Evolutionary conservation across 2,113 vertebrate species (phyloP).

Genomic region (Cinclus cinclus): DNA sequence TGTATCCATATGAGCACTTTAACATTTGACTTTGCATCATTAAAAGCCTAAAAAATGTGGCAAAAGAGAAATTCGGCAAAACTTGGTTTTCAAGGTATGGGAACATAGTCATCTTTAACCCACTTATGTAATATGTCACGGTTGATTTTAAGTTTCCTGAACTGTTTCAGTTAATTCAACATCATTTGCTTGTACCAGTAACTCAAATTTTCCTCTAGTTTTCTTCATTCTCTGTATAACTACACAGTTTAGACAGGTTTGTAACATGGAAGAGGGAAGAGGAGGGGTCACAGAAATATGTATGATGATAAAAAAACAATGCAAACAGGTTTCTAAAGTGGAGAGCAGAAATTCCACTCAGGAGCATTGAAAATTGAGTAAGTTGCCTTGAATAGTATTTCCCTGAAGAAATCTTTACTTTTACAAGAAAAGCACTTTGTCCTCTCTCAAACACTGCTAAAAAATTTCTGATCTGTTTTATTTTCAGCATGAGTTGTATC

Average conservation of each 20-base stretch:
- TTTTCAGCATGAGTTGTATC: not conserved
- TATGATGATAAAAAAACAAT: not conserved
- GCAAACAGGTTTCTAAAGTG: not conserved
- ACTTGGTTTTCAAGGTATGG: not conserved
- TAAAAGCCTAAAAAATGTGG: accelerated
- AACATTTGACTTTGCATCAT: not conserved
- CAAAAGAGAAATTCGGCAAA: not conserved
- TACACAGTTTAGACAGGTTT: not conserved
- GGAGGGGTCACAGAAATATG: not conserved
- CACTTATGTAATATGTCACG: not conserved
- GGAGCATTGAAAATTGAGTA: not conserved
- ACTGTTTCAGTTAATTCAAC: not conserved
- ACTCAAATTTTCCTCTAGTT: not conserved
- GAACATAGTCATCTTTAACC: not conserved
- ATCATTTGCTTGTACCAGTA: not conserved
- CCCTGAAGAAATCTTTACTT: not conserved
- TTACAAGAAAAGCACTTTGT: not conserved
- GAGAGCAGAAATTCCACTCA: not conserved
- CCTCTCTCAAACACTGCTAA: not conserved
- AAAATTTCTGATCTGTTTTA: not conserved
- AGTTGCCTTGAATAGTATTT: not conserved
- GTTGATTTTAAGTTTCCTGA: not conserved
- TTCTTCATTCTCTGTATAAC: not conserved
- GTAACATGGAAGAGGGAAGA: not conserved
- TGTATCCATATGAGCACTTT: not conserved